These are phyloP conservation scores for Spodoptera littoralis DNA, from an alignment of 2,888 invertebrate species.

Conservation along the genomic window DNA sequence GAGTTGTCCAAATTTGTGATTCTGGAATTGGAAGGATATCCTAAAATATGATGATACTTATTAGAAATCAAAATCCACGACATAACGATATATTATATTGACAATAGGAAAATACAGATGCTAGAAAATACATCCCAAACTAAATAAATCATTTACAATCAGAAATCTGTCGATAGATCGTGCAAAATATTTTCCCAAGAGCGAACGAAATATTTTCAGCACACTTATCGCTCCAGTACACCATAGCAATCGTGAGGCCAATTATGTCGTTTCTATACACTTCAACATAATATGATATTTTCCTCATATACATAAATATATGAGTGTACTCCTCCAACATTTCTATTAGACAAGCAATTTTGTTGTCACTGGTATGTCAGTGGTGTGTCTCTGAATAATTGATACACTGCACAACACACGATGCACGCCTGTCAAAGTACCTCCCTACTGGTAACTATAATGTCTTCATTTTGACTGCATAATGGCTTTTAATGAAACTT, in stretches of 20 bases:
- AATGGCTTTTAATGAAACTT: not conserved
- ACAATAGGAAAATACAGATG: too few relatives aligned
- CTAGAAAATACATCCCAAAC: too few relatives aligned
- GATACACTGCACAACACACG: conserved; percentile 13
- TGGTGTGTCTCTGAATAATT: conserved; percentile 32
- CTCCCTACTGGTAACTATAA: not conserved
- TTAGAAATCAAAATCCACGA: too few relatives aligned
- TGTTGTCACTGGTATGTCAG: conserved; percentile 20
- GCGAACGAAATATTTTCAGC: too few relatives aligned
- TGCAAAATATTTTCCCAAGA: not conserved
- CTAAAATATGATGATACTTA: too few relatives aligned
- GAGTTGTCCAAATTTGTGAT: too few relatives aligned
- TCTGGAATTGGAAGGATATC: too few relatives aligned
- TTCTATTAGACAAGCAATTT: conserved; percentile 28
- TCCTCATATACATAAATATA: conserved; percentile 10
- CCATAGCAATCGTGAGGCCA: conserved; percentile 18
- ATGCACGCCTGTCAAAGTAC: conserved; percentile 23
- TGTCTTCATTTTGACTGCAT: conserved; percentile 7
- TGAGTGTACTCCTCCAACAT: conserved; percentile 21
- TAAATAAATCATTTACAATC: too few relatives aligned
- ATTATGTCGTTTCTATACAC: conserved; percentile 39
- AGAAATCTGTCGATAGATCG: not conserved
- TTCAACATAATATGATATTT: conserved; percentile 21
- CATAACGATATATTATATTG: too few relatives aligned
- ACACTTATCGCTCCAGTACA: conserved; percentile 8